A percentile compares a stretch with the other conserved stretches of the same genome.
These are phyloP conservation scores for Amphiduros pacificus DNA, from an alignment of 2,888 invertebrate genomes.

Conservation along the genomic window DNA sequence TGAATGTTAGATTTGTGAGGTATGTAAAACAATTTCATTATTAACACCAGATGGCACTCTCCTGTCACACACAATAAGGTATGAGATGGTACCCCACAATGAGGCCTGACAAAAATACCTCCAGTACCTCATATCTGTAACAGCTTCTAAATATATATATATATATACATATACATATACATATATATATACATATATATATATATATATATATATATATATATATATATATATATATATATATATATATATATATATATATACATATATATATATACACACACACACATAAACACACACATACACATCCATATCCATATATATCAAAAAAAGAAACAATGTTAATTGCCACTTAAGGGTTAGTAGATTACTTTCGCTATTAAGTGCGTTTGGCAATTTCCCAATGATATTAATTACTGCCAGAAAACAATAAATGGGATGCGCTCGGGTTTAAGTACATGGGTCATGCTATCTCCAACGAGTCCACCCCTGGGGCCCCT, in stretches of 20 bases:
- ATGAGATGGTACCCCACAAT: too few species aligned
- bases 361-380: background rate
- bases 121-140: background rate
- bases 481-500: too few species aligned
- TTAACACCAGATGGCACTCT: background rate
- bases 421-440: too few species aligned
- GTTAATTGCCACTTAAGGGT: background rate
- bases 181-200: slow-evolving; percentile 6
- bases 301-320: background rate
- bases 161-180: background rate
- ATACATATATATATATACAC: slow-evolving; percentile 3
- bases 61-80: background rate
- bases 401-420: too few species aligned
- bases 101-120: background rate
- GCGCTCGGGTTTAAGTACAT: too few species aligned
- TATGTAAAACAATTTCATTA: too few species aligned
- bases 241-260: slow-evolving; percentile 1
- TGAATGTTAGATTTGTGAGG: too few species aligned
- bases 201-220: too few species aligned
- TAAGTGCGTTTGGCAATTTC: too few species aligned
- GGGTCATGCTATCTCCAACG: too few species aligned
- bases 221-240: too few species aligned
- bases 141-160: background rate
- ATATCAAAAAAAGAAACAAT: background rate
- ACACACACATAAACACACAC: background rate